Evolutionary conservation across 2,797 vertebrate genomes (phyloP), one percentile per base, ranked within the genome.

Genomic region (Apodemus agrarius): DNA sequence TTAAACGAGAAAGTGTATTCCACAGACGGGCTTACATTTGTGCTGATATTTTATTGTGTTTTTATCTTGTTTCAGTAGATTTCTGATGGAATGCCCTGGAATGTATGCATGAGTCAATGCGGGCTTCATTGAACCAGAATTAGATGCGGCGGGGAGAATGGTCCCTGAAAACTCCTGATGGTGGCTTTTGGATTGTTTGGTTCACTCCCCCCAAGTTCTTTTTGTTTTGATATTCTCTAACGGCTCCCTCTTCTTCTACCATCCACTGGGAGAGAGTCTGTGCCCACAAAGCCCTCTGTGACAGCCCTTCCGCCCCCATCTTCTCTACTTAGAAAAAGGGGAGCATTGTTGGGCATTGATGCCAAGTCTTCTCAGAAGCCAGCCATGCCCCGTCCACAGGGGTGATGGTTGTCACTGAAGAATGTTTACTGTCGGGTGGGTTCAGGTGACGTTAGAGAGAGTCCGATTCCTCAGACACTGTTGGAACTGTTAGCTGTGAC

Each of bases 231-330:
- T 19, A 40, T 83, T 63, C 6, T 13, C 74, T 79, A 46, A 34
- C 40, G 78, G 87, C 72, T 34, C 16, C 7, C 26, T 65, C 43
- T 93, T 3, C n/a, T 43, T 3, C 40, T 46, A 0, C 85, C 67
- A 52, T 87, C 46, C 43, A 7, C 5, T 5, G 1, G 57, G 46
- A 17, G 10, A 61, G 17, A 78, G 81, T 76, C 63, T 79, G 26
- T 37, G 52, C 74, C 19, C 91, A 96, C 93, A 31, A 90, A 89
- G 90, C 78, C 37, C 49, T 52, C 46, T 88, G 63, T 88, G 90
- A 57, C 2, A 75, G 54, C 2, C 1, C 46, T 65, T 75, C 84
- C 37, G 12, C 2, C 2, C 4, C 59, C 37, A 7, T 46, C 83
- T 24, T 63, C 43, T 88, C 76, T 11, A 2, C 80, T 79, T 67